Evolutionary conservation across 2,888 invertebrate species (phyloP).

Genomic region (Cheilosia scutellata): DNA sequence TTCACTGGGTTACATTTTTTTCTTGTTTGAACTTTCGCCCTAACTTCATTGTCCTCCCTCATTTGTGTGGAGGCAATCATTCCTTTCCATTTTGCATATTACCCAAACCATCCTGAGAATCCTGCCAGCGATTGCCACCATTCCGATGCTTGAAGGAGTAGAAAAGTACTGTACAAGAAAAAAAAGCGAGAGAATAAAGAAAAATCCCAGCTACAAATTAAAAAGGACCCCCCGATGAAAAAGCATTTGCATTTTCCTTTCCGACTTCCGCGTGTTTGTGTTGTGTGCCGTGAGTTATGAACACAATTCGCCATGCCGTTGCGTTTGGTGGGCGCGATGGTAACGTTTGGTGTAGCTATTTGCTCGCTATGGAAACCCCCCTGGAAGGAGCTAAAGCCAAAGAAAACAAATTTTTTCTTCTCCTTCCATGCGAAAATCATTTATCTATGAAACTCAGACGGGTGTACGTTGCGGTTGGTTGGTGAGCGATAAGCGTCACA

Average conservation of each 20-base stretch:
- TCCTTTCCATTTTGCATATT: not conserved
- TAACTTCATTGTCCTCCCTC: not conserved
- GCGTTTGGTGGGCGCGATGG: constrained; percentile 14
- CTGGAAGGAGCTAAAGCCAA: constrained; percentile 17
- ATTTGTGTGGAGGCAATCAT: not conserved
- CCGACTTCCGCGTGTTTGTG: constrained; percentile 32
- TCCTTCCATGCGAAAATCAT: constrained; percentile 40
- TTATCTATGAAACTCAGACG: constrained; percentile 60
- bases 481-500: constrained; percentile 54
- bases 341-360: constrained; percentile 16
- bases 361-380: not conserved
- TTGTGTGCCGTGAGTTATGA: constrained; percentile 49
- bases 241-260: constrained; percentile 11
- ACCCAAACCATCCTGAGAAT: not conserved
- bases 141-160: not conserved
- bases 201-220: constrained; percentile 55
- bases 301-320: constrained; percentile 40
- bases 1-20: not conserved
- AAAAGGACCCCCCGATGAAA: constrained; percentile 20
- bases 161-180: not conserved
- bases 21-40: not conserved
- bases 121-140: not conserved
- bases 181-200: not conserved
- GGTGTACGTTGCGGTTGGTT: constrained; percentile 47
- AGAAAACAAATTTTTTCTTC: constrained; percentile 34